phyloP scores from a whole-genome alignment of 2,888 invertebrate genomes.

The Hedychridium roseum region DNA sequence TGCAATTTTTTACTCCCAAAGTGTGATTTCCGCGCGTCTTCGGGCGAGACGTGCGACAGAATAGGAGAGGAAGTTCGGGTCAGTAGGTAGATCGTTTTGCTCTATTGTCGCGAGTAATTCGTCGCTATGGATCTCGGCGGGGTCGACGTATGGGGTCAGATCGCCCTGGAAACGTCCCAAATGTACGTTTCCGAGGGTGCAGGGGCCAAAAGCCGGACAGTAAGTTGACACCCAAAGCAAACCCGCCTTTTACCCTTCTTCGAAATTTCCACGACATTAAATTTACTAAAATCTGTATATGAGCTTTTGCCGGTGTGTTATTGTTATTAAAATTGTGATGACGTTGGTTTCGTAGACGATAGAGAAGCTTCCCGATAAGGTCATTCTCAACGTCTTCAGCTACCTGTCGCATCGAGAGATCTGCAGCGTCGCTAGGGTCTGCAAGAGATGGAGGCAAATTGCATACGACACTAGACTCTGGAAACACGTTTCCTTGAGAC shows the following conservation, averaged over 20 bases:
- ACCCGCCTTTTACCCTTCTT: too few relatives aligned
- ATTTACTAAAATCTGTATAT: not conserved
- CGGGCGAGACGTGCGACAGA: too few relatives aligned
- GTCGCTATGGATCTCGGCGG: slow-evolving; percentile 71
- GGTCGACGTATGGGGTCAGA: slow-evolving; percentile 87
- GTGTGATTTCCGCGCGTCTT: too few relatives aligned
- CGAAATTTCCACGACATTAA: too few relatives aligned
- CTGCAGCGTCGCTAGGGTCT: slow-evolving; percentile 91
- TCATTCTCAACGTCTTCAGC: slow-evolving; percentile 91
- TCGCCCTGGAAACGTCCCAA: slow-evolving; percentile 86
- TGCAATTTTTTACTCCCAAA: too few relatives aligned
- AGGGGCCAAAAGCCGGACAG: slow-evolving; percentile 84
- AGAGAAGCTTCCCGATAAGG: slow-evolving; percentile 96
- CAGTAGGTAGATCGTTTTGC: too few relatives aligned
- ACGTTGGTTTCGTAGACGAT: slow-evolving; percentile 76
- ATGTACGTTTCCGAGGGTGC: slow-evolving; percentile 85
- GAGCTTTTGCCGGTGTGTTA: not conserved
- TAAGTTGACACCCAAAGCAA: too few relatives aligned
- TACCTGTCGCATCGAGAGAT: slow-evolving; percentile 94
- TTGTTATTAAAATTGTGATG: not conserved
- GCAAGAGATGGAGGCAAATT: slow-evolving; percentile 94
- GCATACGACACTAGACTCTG: slow-evolving; percentile 96
- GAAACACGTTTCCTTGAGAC: slow-evolving; percentile 94
- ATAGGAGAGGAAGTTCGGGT: too few relatives aligned
- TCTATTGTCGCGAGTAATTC: not conserved